Conservation (phyloP, 35 echinoderm and acorn worm genomes). For the Ophioderma brevispina region DNA sequence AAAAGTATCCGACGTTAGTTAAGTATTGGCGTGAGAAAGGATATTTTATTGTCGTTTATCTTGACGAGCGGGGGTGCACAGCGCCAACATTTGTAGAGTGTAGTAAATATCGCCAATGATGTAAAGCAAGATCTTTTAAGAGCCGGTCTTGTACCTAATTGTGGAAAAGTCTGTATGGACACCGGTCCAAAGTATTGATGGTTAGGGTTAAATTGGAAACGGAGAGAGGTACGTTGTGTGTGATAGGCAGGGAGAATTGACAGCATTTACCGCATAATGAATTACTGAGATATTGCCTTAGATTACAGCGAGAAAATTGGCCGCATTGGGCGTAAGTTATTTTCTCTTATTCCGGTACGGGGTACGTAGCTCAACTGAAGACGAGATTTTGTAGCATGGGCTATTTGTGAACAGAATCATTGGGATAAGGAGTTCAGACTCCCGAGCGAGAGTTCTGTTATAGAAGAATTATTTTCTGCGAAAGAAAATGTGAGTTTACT, state of each 20-base stretch:
- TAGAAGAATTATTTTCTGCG: background rate
- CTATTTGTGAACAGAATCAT: background rate
- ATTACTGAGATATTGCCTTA: background rate
- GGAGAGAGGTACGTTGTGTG: background rate
- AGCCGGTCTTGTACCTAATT: constrained; percentile 1
- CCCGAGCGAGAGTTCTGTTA: background rate
- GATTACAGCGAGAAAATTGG: background rate
- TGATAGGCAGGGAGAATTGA: background rate
- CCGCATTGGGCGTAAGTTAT: background rate
- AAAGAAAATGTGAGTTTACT: background rate
- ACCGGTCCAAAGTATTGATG: background rate
- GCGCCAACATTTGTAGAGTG: background rate
- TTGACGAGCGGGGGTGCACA: constrained; percentile 10
- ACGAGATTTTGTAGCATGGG: background rate
- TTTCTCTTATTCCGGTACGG: background rate
- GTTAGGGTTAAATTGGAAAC: background rate
- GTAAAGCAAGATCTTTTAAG: background rate
- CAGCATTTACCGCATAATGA: background rate
- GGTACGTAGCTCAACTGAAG: background rate
- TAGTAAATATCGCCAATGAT: background rate
- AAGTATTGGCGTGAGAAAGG: too few relatives aligned
- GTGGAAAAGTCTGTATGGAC: constrained; percentile 1
- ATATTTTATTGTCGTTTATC: too few relatives aligned
- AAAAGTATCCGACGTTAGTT: too few relatives aligned
- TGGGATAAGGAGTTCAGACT: background rate